These are phyloP conservation scores for Drusus annulatus DNA, from an alignment of 1,140 invertebrate species.

Conservation along the genomic window DNA sequence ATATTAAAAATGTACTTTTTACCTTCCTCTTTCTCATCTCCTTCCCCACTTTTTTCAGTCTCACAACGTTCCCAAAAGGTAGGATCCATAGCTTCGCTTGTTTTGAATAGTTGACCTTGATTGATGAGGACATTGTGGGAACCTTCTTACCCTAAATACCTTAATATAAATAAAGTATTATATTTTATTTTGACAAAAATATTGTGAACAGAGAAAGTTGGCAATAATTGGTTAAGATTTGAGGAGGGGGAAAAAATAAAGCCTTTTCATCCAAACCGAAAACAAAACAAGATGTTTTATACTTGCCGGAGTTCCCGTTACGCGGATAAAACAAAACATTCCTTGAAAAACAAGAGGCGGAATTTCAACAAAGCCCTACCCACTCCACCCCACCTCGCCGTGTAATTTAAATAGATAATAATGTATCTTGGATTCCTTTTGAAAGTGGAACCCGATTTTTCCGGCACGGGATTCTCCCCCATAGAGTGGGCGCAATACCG, in stretches of 20 bases:
- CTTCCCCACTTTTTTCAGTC: no score
- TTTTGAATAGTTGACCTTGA: no score
- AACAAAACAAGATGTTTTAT: constrained; percentile 41
- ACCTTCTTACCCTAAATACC: neutral
- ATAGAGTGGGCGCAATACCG: neutral
- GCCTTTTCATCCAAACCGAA: neutral
- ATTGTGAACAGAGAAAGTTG: neutral
- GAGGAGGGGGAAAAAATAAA: constrained; percentile 19
- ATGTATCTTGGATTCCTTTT: constrained; percentile 42
- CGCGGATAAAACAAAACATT: constrained; percentile 31
- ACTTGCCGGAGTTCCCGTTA: constrained; percentile 26
- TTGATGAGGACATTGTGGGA: no score
- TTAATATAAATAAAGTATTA: neutral
- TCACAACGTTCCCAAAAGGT: no score
- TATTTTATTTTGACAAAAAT: neutral
- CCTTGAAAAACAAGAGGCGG: constrained; percentile 27
- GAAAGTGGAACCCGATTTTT: constrained; percentile 42
- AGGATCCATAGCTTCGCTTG: no score
- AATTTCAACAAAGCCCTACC: constrained; percentile 35
- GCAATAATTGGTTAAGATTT: constrained; percentile 13
- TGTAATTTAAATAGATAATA: constrained; percentile 45
- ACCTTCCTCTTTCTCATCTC: no score
- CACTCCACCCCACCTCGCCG: no score
- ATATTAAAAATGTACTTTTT: no score
- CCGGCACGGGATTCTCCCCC: constrained; percentile 4